Base-by-base conservation (phyloP, 2,797 vertebrate genomes). In the Sebastolobus alascanus region DNA sequence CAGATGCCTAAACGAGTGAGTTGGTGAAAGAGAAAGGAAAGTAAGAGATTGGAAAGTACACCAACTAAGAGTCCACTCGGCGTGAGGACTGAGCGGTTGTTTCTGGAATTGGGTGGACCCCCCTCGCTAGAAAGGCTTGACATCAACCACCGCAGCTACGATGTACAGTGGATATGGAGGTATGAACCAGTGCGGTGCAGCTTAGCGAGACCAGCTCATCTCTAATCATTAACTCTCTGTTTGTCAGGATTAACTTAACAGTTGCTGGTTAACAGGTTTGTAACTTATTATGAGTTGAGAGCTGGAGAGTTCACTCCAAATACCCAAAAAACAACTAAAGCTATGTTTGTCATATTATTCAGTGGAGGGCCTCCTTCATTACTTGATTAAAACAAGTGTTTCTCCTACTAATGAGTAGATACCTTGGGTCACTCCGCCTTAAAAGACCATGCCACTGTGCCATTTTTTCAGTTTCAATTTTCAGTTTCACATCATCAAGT, bases 121-220 rank as follows among this genome's bases (percentile, higher is more conserved):
- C 72, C 58, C n/a, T 82, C 7, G 14, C 33, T 22, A 43, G 61
- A 74, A 76, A 43, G 68, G 71, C 64, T 46, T 22, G 22, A 60
- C 67, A 56, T 80, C 80, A 33, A 73, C 68, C 73, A 66, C 8
- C 60, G 8, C 73, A 58, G 73, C 75, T 56, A 74, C 77, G 89
- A 96, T 96, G 96, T 96, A 96, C 94, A 94, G 94, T 89, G 95
- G 94, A 95, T 96, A 96, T 94, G 95, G 94, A 96, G 96, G 96
- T 96, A 92, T 61, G 89, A 52, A 43, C 6, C 56, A 35, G 55
- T 31, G 55, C 1, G 35, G 13, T 66, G 37, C 56, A 52, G 37
- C 60, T 64, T 54, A 52, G 14, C 40, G 63, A 59, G n/a, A n/a
- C 31, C 1, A 33, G 4, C 50, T 56, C 31, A 25, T 40, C 55